These are phyloP conservation scores for Lycocerus yunnanus DNA, from an alignment of 2,888 invertebrate species.

Conservation along the genomic window DNA sequence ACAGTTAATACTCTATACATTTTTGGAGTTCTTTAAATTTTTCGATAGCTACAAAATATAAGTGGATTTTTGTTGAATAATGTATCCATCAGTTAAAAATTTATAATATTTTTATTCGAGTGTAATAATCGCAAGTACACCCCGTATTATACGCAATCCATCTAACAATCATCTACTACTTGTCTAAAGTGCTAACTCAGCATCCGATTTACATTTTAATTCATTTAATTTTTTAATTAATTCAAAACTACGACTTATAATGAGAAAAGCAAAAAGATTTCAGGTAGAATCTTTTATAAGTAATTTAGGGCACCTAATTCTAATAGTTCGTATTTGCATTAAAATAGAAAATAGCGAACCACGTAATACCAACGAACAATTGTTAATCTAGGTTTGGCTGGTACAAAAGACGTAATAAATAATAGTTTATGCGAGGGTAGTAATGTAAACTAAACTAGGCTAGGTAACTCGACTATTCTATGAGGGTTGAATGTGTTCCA, in stretches of 20 bases:
- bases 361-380: conserved; percentile 38
- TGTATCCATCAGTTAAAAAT: neutral
- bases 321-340: conserved; percentile 40
- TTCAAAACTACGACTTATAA: conserved; percentile 17
- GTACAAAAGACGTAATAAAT: conserved; percentile 41
- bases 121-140: neutral
- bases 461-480: conserved; percentile 15
- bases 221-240: conserved; percentile 30
- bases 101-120: neutral
- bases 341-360: conserved; percentile 40
- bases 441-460: conserved; percentile 25
- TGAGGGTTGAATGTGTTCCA: conserved; percentile 6
- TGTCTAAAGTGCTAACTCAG: conserved; percentile 15
- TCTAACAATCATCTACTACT: neutral
- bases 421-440: conserved; percentile 34
- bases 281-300: conserved; percentile 34
- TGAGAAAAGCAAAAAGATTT: conserved; percentile 12
- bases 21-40: neutral
- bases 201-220: conserved; percentile 33
- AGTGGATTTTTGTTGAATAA: neutral
- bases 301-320: conserved; percentile 41
- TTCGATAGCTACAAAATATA: neutral
- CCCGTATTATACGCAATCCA: neutral
- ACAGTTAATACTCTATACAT: neutral
- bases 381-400: conserved; percentile 37